Evolutionary conservation across 1,140 invertebrate species (phyloP), one percentile per base, ranked within the genome.

Genomic region (Leptoteleia sp.): DNA sequence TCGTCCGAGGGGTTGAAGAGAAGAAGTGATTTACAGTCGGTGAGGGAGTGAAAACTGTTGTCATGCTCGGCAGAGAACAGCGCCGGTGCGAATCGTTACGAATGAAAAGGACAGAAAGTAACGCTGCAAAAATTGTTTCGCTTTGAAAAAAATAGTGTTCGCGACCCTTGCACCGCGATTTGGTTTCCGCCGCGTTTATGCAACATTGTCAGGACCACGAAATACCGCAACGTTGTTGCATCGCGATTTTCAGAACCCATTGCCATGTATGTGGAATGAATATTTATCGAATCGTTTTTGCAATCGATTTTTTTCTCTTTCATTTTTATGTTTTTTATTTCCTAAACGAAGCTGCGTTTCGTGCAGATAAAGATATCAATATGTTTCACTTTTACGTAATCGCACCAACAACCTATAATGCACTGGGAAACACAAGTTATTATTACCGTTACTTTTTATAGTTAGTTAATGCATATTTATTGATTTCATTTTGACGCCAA

Each of bases 41-140:
- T 77, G 68, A 75, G 82, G 80, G 79, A 82, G 78, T 81, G 82
- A 82, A 82, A 85, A 83, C 80, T 83, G 81, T 84, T 85, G 82
- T 84, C 82, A 83, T 64, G 79, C 47, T 73, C 75, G 68, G 52
- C 64, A 68, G 72, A 75, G 78, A 79, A 59, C 55, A 79, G 67
- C 38, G 43, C 50, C 22, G 50, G 19, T 65, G 65, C 54, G 35
- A 70, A 76, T 45, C 59, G 52, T 72, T 67, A 75, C n/a, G 57
- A 27, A 50, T 17, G 59, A 75, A 29, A 78, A 64, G 27, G 48
- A 70, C 42, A 25, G 72, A 77, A 75, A 79, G 42, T 48, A 59
- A 47, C 37, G 52, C 62, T 59, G 67, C 77, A 79, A 81, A 81
- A 82, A 83, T 81, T 79, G 80, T 82, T 82, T 82, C 59, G 76